A percentile compares a stretch with the other conserved stretches of the same genome.
These are phyloP conservation scores for Drosophila limbata DNA, from an alignment of 2,888 invertebrate species.

Conservation along the genomic window DNA sequence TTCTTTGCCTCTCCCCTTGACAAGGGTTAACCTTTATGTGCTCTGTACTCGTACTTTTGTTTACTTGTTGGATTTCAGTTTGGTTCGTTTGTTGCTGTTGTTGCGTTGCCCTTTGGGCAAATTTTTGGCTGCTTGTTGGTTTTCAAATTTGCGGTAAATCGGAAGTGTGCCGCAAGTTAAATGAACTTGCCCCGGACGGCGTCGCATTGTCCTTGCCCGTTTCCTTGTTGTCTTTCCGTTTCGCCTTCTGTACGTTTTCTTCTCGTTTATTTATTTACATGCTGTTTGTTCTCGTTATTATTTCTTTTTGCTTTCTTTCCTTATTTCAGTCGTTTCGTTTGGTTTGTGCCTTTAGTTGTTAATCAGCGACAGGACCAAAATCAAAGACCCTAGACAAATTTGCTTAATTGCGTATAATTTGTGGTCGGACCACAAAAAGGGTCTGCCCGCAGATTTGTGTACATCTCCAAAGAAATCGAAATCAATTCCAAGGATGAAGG, in stretches of 20 bases:
- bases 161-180: slow-evolving; percentile 80
- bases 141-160: slow-evolving; percentile 81
- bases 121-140: slow-evolving; percentile 80
- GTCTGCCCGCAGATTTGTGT: slow-evolving; percentile 21
- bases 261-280: slow-evolving; percentile 75
- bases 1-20: slow-evolving; percentile 26
- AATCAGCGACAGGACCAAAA: slow-evolving; percentile 59
- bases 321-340: slow-evolving; percentile 39
- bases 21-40: slow-evolving; percentile 52
- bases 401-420: slow-evolving; percentile 81
- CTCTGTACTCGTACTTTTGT: slow-evolving; percentile 52
- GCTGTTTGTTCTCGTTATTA: slow-evolving; percentile 60
- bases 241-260: slow-evolving; percentile 36
- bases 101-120: slow-evolving; percentile 62
- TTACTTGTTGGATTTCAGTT: slow-evolving; percentile 68
- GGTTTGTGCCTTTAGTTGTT: slow-evolving; percentile 63
- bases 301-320: slow-evolving; percentile 22
- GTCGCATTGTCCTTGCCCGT: slow-evolving; percentile 58
- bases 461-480: slow-evolving; percentile 63
- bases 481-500: slow-evolving; percentile 10
- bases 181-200: slow-evolving; percentile 68
- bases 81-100: slow-evolving; percentile 26
- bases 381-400: slow-evolving; percentile 70
- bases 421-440: slow-evolving; percentile 50
- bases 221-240: slow-evolving; percentile 73